phyloP scores from a whole-genome alignment of 2,113 vertebrate species.

The Oxygymnocypris stewartii region DNA sequence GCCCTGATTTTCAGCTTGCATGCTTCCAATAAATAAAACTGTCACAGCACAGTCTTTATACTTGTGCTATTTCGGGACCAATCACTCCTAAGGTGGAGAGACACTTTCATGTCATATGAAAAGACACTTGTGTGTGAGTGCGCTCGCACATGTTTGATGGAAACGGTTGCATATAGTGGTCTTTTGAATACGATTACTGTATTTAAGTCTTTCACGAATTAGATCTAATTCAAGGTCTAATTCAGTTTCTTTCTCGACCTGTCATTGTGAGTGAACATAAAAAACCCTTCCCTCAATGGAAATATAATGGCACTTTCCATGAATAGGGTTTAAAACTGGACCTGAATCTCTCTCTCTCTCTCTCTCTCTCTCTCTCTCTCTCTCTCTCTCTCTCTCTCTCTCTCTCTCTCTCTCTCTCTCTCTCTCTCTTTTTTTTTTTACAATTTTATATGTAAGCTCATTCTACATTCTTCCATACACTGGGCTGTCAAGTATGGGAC shows the following conservation, averaged over 20 bases:
- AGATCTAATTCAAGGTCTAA: not conserved
- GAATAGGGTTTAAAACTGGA: not conserved
- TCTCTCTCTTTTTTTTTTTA: too few species aligned
- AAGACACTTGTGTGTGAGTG: not conserved
- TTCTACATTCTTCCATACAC: too few species aligned
- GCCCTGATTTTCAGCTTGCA: constrained; percentile 34
- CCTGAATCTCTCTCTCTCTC: not conserved
- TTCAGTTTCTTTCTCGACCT: not conserved
- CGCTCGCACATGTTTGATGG: not conserved
- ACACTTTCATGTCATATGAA: constrained; percentile 28
- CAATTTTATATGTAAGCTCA: too few species aligned
- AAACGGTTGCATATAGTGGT: not conserved
- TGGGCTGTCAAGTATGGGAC: too few species aligned
- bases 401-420: too few species aligned
- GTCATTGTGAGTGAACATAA: not conserved
- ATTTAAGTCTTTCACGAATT: not conserved
- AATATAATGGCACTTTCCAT: not conserved
- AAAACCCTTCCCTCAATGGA: not conserved
- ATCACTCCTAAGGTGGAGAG: constrained; percentile 27
- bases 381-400: too few species aligned
- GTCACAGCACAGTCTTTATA: constrained; percentile 31
- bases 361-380: too few species aligned
- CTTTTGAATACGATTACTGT: not conserved
- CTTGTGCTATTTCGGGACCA: constrained; percentile 26
- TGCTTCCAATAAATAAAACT: constrained; percentile 42